phyloP scores from a whole-genome alignment of 1,140 invertebrate genomes.

The Atta cephalotes region DNA sequence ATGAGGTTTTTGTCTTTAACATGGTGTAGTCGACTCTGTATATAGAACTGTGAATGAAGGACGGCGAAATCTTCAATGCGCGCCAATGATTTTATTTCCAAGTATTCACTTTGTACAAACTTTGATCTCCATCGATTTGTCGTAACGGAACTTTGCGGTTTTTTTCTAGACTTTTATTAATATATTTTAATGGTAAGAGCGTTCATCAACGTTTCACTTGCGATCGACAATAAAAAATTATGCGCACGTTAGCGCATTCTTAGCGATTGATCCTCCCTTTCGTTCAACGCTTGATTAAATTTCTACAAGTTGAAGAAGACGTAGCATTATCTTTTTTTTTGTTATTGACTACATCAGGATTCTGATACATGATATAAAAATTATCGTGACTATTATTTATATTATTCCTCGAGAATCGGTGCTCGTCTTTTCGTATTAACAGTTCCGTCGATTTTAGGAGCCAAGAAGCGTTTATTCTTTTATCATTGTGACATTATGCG shows the following conservation, averaged over 20 bases:
- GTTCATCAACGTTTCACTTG: background rate
- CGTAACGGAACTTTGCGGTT: background rate
- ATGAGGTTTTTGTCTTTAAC: slow-evolving; percentile 22
- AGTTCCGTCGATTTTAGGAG: slow-evolving; percentile 16
- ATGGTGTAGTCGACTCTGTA: slow-evolving; percentile 10
- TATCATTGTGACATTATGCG: slow-evolving; percentile 5
- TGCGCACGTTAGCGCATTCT: background rate
- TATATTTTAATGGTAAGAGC: slow-evolving; percentile 25
- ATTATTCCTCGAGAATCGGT: slow-evolving; percentile 45
- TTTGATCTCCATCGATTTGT: background rate
- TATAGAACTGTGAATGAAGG: slow-evolving; percentile 12
- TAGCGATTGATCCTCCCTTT: background rate
- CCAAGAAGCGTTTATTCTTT: slow-evolving; percentile 19
- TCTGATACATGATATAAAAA: slow-evolving; percentile 41
- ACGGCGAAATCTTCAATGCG: slow-evolving; percentile 48
- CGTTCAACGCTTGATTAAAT: slow-evolving; percentile 2
- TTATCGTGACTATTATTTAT: slow-evolving; percentile 52
- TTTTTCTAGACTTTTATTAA: slow-evolving; percentile 9
- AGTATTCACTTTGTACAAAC: background rate
- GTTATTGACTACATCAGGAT: slow-evolving; percentile 25
- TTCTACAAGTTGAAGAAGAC: background rate
- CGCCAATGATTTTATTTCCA: slow-evolving; percentile 38
- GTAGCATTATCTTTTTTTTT: slow-evolving; percentile 21
- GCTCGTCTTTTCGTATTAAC: slow-evolving; percentile 23
- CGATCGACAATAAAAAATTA: background rate